Percentiles rank a stretch among this genome's conserved stretches.
Conservation (phyloP, 1,140 invertebrate genomes). For the Rhyzopertha dominica region DNA sequence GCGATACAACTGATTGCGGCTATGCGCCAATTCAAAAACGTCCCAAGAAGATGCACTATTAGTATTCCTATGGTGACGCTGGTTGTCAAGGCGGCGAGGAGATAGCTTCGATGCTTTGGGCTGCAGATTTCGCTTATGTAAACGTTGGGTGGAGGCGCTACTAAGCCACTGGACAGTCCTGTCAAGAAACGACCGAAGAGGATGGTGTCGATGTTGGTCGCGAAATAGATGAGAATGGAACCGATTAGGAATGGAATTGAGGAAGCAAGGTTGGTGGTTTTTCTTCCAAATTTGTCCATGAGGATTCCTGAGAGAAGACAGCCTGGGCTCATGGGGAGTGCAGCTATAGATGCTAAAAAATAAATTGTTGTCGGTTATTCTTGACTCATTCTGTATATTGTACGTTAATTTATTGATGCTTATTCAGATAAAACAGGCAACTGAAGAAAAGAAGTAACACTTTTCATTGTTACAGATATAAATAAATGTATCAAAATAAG, state of each 20-base stretch:
- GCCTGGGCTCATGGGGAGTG: constrained; percentile 56
- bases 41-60: constrained; percentile 54
- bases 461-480: no score
- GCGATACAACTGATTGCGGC: constrained; percentile 51
- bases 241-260: constrained; percentile 59
- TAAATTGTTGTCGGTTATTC: no score
- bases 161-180: no score
- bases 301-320: constrained; percentile 55
- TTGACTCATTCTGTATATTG: neutral
- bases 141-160: no score
- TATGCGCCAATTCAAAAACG: constrained; percentile 54
- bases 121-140: no score
- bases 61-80: constrained; percentile 54
- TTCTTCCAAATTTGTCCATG: constrained; percentile 65
- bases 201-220: constrained; percentile 49
- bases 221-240: constrained; percentile 58
- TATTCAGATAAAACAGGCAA: no score
- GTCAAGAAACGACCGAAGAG: constrained; percentile 62
- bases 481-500: no score
- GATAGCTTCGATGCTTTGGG: no score
- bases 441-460: no score
- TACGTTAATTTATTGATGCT: neutral
- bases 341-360: constrained; percentile 52
- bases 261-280: constrained; percentile 55
- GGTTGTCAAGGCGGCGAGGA: no score